These are phyloP conservation scores for Synanthedon tipuliformis DNA, from an alignment of 2,888 invertebrate genomes.

Conservation along the genomic window DNA sequence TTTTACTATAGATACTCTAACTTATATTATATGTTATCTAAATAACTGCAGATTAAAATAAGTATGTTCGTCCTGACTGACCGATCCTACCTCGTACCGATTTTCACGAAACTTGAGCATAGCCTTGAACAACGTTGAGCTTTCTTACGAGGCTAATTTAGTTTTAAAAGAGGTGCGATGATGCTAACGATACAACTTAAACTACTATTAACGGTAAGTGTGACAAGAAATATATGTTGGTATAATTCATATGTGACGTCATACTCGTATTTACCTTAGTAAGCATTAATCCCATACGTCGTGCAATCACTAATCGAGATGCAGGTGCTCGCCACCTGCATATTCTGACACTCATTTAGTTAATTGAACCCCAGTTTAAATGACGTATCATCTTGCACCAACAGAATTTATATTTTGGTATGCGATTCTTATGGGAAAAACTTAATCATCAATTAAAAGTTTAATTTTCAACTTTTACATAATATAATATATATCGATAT, in stretches of 20 bases:
- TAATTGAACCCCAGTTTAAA: constrained; percentile 35
- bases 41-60: too few relatives aligned
- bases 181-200: too few relatives aligned
- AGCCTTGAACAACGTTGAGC: too few relatives aligned
- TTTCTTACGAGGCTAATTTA: too few relatives aligned
- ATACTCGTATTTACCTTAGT: constrained; percentile 36
- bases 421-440: background rate
- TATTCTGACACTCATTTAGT: constrained; percentile 31
- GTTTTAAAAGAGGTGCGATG: too few relatives aligned
- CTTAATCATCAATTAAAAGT: too few relatives aligned
- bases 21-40: too few relatives aligned
- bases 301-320: constrained; percentile 61
- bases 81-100: too few relatives aligned
- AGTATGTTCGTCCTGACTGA: too few relatives aligned
- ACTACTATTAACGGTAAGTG: constrained; percentile 2
- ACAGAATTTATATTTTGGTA: constrained; percentile 1
- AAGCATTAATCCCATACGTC: constrained; percentile 45
- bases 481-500: too few relatives aligned
- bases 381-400: constrained; percentile 15
- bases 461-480: too few relatives aligned
- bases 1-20: constrained; percentile 13
- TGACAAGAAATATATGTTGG: constrained; percentile 17
- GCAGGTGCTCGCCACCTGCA: constrained; percentile 58
- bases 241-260: constrained; percentile 53
- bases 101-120: too few relatives aligned